Percentiles rank a stretch among this genome's conserved stretches.
Conservation (phyloP, 2,888 invertebrate genomes). For the Alitta virens region DNA sequence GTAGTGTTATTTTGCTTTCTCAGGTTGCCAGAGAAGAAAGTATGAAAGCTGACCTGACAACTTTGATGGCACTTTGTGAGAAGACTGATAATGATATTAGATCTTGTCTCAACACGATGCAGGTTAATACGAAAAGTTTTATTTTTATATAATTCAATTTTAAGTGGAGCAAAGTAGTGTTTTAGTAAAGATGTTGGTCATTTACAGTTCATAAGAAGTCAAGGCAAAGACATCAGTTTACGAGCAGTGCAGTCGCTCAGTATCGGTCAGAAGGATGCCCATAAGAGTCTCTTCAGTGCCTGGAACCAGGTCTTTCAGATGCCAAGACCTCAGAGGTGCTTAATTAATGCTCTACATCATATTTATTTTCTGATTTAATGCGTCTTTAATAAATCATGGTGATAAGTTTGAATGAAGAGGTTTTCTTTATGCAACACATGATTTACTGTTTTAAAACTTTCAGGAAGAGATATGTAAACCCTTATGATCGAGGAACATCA, state of each 20-base stretch:
- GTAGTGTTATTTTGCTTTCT: no score
- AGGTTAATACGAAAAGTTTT: no score
- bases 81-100: conserved; percentile 87
- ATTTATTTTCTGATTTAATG: no score
- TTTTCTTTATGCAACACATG: no score
- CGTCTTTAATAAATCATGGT: no score
- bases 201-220: conserved; percentile 49
- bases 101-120: conserved; percentile 85
- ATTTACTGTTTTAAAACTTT: no score
- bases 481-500: conserved; percentile 37
- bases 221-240: conserved; percentile 46
- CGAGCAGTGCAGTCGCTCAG: conserved; percentile 65
- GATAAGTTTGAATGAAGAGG: no score
- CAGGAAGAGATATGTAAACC: conserved; percentile 30
- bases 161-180: no score
- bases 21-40: conserved; percentile 64
- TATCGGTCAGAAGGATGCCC: conserved; percentile 83
- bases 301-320: conserved; percentile 78
- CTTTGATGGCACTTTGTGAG: conserved; percentile 75
- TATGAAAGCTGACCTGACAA: conserved; percentile 69
- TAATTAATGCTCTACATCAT: no score
- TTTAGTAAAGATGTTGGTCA: background rate
- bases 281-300: conserved; percentile 78
- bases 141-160: background rate
- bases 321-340: conserved; percentile 53